These are phyloP conservation scores for Sterrhoptilus dennistouni DNA, from an alignment of 2,113 vertebrate species.

Conservation along the genomic window DNA sequence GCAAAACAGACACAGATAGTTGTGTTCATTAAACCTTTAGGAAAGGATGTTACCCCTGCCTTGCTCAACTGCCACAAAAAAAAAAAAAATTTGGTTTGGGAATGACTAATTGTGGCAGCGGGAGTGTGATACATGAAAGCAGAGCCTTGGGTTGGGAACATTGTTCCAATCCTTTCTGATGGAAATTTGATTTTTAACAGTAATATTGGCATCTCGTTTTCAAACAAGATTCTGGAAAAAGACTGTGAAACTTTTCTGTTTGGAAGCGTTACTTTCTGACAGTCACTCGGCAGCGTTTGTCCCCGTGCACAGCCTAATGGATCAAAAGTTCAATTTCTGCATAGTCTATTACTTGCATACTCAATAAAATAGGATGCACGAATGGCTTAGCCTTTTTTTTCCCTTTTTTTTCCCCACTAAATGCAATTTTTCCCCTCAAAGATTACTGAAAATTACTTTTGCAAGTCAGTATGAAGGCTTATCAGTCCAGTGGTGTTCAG, in stretches of 20 bases:
- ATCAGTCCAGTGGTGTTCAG: slow-evolving; percentile 63
- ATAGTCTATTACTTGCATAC: slow-evolving; percentile 38
- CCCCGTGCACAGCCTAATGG: slow-evolving; percentile 12
- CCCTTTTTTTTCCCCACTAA: slow-evolving; percentile 52
- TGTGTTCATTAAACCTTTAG: background rate
- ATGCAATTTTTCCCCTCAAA: slow-evolving; percentile 69
- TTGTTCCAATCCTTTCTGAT: background rate
- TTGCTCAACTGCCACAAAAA: background rate
- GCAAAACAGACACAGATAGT: background rate
- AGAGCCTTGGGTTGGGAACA: background rate
- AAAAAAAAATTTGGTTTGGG: background rate
- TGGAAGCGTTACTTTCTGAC: slow-evolving; percentile 40
- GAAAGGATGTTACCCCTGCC: background rate
- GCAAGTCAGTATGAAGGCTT: slow-evolving; percentile 62
- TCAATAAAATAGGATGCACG: slow-evolving; percentile 44
- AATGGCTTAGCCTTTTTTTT: background rate
- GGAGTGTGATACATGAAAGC: background rate
- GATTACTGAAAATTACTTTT: slow-evolving; percentile 72
- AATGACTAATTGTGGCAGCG: background rate
- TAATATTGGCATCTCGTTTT: background rate
- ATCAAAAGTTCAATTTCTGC: slow-evolving; percentile 36
- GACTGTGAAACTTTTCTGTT: slow-evolving; percentile 13
- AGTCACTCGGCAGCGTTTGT: background rate
- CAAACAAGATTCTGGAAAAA: background rate
- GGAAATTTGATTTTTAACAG: background rate